A percentile compares a stretch with the other conserved stretches of the same genome.
These are phyloP conservation scores for Mesocricetus auratus DNA, from an alignment of 2,113 vertebrate species.

Conservation along the genomic window DNA sequence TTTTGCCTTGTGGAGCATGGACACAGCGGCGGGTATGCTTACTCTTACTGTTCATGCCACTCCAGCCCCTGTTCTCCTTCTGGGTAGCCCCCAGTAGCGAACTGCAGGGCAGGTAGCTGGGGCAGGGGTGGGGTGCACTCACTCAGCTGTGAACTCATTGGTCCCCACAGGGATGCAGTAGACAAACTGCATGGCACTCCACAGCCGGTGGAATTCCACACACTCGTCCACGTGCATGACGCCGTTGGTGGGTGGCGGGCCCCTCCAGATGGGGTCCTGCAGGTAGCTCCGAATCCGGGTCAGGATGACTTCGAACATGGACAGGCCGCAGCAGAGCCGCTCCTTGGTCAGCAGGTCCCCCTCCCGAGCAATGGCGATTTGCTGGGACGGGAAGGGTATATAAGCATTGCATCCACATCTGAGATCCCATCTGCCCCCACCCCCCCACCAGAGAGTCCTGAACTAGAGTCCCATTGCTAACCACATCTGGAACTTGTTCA, in stretches of 20 bases:
- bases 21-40: fast-evolving
- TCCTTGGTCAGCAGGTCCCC: constrained; percentile 99
- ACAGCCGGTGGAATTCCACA: constrained; percentile 98
- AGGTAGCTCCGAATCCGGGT: constrained; percentile 98
- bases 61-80: fast-evolving
- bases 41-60: neutral
- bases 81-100: neutral
- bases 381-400: constrained; percentile 86
- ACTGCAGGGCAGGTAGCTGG: neutral
- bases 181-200: constrained; percentile 99
- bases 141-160: constrained; percentile 99
- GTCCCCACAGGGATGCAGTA: constrained; percentile 99
- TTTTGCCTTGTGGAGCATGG: neutral
- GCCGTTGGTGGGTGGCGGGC: constrained; percentile 97
- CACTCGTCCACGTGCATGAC: constrained; percentile 99
- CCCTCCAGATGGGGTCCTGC: constrained; percentile 97
- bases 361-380: constrained; percentile 99
- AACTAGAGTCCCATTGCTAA: neutral
- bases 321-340: constrained; percentile 97
- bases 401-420: neutral
- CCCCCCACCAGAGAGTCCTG: neutral
- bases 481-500: neutral
- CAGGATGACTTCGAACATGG: constrained; percentile 99
- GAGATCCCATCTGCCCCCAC: neutral
- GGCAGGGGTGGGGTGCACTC: constrained; percentile 81